Evolutionary conservation across 2,888 invertebrate species (phyloP), one percentile per base, ranked within the genome.

Genomic region (Ellobium chinense): DNA sequence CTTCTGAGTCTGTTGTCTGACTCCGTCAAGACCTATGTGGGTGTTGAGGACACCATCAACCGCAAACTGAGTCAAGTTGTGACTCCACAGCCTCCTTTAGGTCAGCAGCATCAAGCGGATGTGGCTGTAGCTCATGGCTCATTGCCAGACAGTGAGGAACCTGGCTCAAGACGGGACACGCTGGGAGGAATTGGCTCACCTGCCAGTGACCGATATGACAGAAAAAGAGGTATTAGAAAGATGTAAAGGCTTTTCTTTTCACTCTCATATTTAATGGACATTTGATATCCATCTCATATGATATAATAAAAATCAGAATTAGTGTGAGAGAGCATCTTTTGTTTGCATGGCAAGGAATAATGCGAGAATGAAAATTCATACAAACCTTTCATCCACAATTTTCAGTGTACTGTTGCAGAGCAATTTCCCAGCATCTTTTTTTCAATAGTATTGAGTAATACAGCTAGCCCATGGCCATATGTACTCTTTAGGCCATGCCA

Each of bases 11-110:
- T 91, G 37, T 81, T 92, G 78, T 91, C 91, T 0, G 89, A 91
- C 75, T 84, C 90, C 0, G 91, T 92, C 18, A 89, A 89, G 80
- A 88, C 88, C 5, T 90, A 89, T 83, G 85, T 91, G 84, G 84
- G 85, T 37, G 88, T 90, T 24, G 91, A 91, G 72, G 91, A 92
- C 46, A 85, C 83, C n/a, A 91, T 92, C 75, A 89, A 87, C 78
- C 88, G 86, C 54, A 88, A 87, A 31, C 86, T 92, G 81, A 80
- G 82, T n/a, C 84, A 77, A 7, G 81, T 89, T 12, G 85, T 89
- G 9, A 54, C 76, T 21, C 76, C 70, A 60, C 69, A 69, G n/a
- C 5, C 70, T 29, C 12, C 76, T 12, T 24, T 24, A 29, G 0
- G 21, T 2, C 68, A 31, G 37, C 29, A 39, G 9, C n/a, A 73